Conservation (phyloP, 2,888 invertebrate genomes). For the Acheta domesticus region DNA sequence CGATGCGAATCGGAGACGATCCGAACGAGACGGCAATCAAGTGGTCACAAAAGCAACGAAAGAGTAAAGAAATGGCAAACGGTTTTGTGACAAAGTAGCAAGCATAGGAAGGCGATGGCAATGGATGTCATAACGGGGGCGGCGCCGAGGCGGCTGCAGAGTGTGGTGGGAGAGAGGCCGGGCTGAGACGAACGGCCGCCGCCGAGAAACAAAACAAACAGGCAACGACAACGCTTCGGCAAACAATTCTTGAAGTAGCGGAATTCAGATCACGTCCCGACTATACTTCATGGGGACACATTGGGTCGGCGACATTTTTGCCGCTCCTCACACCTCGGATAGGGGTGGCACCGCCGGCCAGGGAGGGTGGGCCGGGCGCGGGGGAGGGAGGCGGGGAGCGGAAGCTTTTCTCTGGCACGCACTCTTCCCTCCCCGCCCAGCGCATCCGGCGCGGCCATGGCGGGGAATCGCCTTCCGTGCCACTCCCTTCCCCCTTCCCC, state of each 20-base stretch:
- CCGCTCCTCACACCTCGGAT: constrained; percentile 9
- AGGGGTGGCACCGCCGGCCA: not conserved
- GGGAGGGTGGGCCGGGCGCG: not conserved
- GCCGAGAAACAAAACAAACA: not conserved
- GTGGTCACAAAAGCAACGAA: too few relatives aligned
- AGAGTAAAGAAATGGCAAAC: too few relatives aligned
- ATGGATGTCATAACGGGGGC: not conserved
- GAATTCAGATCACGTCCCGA: constrained; percentile 4
- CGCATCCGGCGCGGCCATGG: not conserved
- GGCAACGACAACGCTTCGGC: constrained; percentile 4
- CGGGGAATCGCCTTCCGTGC: not conserved
- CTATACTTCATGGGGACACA: constrained; percentile 18
- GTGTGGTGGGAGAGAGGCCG: not conserved
- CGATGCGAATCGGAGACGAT: too few relatives aligned
- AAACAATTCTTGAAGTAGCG: constrained; percentile 18
- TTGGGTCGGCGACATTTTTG: constrained; percentile 18
- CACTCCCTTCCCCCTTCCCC: not conserved
- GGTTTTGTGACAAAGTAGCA: too few relatives aligned
- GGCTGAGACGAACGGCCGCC: constrained; percentile 9
- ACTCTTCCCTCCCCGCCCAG: not conserved
- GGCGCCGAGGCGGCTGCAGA: not conserved
- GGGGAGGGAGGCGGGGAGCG: not conserved
- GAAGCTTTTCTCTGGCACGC: not conserved
- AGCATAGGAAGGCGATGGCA: too few relatives aligned
- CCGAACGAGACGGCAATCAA: too few relatives aligned